phyloP scores from a whole-genome alignment of 2,113 vertebrate genomes.

The Phoxinus phoxinus region DNA sequence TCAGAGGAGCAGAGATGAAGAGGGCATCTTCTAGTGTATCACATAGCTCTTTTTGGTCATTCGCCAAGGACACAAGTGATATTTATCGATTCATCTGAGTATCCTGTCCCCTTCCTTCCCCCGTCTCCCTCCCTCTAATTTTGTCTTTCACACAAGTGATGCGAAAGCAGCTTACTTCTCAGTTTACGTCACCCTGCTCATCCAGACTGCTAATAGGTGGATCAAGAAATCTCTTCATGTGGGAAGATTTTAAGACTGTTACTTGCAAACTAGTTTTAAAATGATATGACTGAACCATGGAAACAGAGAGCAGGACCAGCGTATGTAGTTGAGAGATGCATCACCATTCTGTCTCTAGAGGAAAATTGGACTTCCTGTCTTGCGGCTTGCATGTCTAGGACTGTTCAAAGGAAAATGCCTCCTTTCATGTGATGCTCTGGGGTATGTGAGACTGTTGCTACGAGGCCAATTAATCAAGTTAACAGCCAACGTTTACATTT shows the following conservation, averaged over 20 bases:
- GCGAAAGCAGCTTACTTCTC: slow-evolving; percentile 28
- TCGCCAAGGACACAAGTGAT: slow-evolving; percentile 40
- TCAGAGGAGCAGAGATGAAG: background rate
- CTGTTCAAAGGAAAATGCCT: slow-evolving; percentile 32
- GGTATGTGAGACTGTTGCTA: slow-evolving; percentile 5
- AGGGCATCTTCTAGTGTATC: slow-evolving; percentile 1
- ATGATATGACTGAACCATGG: slow-evolving; percentile 6
- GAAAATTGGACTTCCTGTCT: slow-evolving; percentile 32
- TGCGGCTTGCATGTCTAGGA: slow-evolving; percentile 15
- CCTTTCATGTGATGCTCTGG: slow-evolving; percentile 17
- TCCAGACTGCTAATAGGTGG: slow-evolving; percentile 7
- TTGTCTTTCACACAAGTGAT: background rate
- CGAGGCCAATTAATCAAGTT: slow-evolving; percentile 29
- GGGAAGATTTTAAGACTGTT: background rate
- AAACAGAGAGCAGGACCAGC: slow-evolving; percentile 14
- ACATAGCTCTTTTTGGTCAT: slow-evolving; percentile 9
- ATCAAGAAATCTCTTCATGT: background rate
- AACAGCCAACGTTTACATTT: slow-evolving; percentile 6
- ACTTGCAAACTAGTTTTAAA: slow-evolving; percentile 22
- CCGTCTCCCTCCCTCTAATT: background rate
- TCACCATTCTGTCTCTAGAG: slow-evolving; percentile 18
- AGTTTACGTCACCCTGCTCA: slow-evolving; percentile 33
- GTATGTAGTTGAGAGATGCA: slow-evolving; percentile 4
- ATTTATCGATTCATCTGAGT: slow-evolving; percentile 23
- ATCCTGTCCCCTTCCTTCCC: background rate